Base-by-base conservation (phyloP, 1,140 invertebrate genomes). In the Brachionus rotundiformis region DNA sequence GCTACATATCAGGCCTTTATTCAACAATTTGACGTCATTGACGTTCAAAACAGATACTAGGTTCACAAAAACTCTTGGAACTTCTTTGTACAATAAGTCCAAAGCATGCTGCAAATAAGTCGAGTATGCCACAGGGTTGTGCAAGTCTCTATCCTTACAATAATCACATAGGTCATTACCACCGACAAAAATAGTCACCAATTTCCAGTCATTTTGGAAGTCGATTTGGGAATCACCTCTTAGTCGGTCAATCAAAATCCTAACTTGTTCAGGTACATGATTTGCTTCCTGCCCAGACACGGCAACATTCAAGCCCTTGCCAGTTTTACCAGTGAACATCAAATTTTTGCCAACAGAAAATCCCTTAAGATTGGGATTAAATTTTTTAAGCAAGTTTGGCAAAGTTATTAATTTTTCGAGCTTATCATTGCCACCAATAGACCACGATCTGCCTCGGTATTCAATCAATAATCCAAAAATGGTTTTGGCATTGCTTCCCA, bases 101-200 rank as follows among this genome's bases (percentile, higher is more conserved):
- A 79, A 31, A 25, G 76, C 76, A 33, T 54, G 47, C 54, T 79
- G 76, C 16, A 79, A 59, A 61, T 79, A 54, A 39, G 19, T 31
- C 7, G 59, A 16, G 27, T 79, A 79, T 8, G 47, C 47, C 7
- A 11, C 1, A 10, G 76, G 76, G 23, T 3, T 39, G 59, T 79
- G 76, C 8, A 79, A 23, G 25, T 79, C 36, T 41, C n/a, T 79
- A 25, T 87, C 84, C 3, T 84, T 71, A 83, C 93, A 92, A 0
- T 91, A 92, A 0, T 92, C 92, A 85, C 93, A 95, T 13, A 94
- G 90, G 85, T 94, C 93, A 85, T 95, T 95, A 44, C 92, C 63
- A 44, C 93, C 93, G 80, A 94, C 92, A 84, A 94, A 92, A 16
- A 95, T 88, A 0, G 93, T 94, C 16, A 94, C 88, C 87, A 93